A percentile compares a stretch with the other conserved stretches of the same genome.
These are phyloP conservation scores for Drosophila parabipectinata DNA, from an alignment of 1,140 invertebrate species.

Conservation along the genomic window DNA sequence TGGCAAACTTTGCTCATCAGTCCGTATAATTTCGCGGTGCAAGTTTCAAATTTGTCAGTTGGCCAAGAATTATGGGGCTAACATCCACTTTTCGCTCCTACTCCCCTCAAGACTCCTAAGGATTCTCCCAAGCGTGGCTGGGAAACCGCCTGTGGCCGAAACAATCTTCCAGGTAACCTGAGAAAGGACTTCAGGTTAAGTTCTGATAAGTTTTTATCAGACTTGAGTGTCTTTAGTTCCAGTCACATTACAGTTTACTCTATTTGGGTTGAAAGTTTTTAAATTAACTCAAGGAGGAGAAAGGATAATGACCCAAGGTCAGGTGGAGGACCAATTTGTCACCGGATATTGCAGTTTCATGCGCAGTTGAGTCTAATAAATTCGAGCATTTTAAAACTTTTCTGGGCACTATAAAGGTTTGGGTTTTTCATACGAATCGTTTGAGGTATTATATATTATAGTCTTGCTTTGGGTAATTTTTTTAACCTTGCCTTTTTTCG, in stretches of 20 bases:
- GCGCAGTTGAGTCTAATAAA: slow-evolving; percentile 11
- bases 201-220: slow-evolving; percentile 61
- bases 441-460: too few species aligned
- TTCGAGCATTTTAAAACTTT: not conserved
- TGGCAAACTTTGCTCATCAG: slow-evolving; percentile 70
- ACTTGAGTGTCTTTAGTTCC: slow-evolving; percentile 36
- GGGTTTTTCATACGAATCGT: too few species aligned
- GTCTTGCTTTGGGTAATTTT: too few species aligned
- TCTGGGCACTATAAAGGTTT: too few species aligned
- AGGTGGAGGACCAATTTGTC: not conserved
- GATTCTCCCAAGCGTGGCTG: slow-evolving; percentile 11
- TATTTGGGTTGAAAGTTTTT: slow-evolving; percentile 47
- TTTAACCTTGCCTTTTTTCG: too few species aligned
- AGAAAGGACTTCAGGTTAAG: not conserved
- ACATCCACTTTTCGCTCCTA: not conserved
- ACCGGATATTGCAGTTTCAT: slow-evolving; percentile 3
- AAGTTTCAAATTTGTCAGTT: slow-evolving; percentile 71
- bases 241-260: slow-evolving; percentile 27
- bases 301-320: slow-evolving; percentile 22
- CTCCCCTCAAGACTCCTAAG: not conserved
- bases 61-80: slow-evolving; percentile 47
- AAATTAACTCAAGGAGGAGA: slow-evolving; percentile 31
- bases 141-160: slow-evolving; percentile 41
- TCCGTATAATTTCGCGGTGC: slow-evolving; percentile 64
- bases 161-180: slow-evolving; percentile 51